Conservation (phyloP, 2,113 vertebrate genomes). For the Pomatorhinus ruficollis region DNA sequence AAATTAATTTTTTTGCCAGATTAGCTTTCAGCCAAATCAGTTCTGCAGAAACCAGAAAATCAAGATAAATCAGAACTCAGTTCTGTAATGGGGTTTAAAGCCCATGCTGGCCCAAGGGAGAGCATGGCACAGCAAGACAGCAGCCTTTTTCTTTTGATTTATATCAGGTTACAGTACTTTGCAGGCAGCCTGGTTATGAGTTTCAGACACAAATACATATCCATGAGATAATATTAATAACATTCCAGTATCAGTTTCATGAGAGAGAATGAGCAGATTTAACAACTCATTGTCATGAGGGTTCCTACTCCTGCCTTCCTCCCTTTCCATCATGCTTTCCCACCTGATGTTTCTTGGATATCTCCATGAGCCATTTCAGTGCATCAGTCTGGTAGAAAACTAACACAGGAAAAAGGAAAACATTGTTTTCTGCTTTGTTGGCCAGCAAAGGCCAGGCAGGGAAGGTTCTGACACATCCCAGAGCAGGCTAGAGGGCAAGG, state of each 20-base stretch:
- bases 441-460: not conserved
- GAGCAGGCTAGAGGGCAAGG: not conserved
- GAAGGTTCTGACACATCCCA: not conserved
- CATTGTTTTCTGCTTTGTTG: not conserved
- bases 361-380: not conserved
- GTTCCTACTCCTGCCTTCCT: not conserved
- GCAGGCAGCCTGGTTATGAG: not conserved
- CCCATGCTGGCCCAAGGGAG: not conserved
- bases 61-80: not conserved
- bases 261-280: not conserved
- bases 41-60: constrained; percentile 50
- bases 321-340: not conserved
- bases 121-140: not conserved
- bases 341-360: not conserved
- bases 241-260: not conserved
- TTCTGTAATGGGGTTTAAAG: not conserved
- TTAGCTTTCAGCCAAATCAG: constrained; percentile 46
- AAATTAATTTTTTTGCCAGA: constrained; percentile 50
- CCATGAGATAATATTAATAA: not conserved
- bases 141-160: not conserved
- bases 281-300: not conserved
- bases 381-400: not conserved
- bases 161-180: not conserved
- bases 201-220: not conserved
- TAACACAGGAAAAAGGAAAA: not conserved